These are phyloP conservation scores for Pelmatolapia mariae DNA, from an alignment of 2,113 vertebrate species.

Conservation along the genomic window DNA sequence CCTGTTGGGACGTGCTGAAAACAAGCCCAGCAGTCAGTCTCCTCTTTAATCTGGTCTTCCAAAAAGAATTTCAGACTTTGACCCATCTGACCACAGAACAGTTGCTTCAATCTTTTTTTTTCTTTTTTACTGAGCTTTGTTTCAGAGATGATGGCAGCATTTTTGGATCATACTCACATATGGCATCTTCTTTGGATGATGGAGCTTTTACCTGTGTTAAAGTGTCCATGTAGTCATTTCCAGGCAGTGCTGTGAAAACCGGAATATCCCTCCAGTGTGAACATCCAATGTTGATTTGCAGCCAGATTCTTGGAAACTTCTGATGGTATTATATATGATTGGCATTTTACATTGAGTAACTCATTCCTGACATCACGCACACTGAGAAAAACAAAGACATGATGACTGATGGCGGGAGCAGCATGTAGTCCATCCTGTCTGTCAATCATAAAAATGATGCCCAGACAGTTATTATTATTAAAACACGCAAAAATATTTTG, in stretches of 20 bases:
- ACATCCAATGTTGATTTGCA: neutral
- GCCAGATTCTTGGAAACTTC: neutral
- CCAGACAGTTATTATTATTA: neutral
- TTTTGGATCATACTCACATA: neutral
- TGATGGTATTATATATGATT: neutral
- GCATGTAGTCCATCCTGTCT: neutral
- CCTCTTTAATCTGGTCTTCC: neutral
- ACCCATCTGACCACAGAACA: neutral
- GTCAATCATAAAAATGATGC: neutral
- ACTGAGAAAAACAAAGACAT: neutral
- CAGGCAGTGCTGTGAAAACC: neutral
- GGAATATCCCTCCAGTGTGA: neutral
- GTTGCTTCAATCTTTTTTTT: neutral
- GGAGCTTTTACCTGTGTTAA: neutral
- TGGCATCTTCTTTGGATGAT: neutral
- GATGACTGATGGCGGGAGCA: neutral
- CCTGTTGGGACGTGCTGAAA: neutral
- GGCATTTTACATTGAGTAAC: neutral
- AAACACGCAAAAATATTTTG: neutral
- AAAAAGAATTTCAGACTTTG: neutral
- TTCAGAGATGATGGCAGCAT: neutral
- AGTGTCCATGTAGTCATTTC: neutral
- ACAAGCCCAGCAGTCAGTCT: neutral
- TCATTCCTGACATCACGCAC: neutral
- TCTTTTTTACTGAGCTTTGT: neutral